These are phyloP conservation scores for Strigamia maritima DNA, from an alignment of 2,888 invertebrate genomes.

Conservation along the genomic window DNA sequence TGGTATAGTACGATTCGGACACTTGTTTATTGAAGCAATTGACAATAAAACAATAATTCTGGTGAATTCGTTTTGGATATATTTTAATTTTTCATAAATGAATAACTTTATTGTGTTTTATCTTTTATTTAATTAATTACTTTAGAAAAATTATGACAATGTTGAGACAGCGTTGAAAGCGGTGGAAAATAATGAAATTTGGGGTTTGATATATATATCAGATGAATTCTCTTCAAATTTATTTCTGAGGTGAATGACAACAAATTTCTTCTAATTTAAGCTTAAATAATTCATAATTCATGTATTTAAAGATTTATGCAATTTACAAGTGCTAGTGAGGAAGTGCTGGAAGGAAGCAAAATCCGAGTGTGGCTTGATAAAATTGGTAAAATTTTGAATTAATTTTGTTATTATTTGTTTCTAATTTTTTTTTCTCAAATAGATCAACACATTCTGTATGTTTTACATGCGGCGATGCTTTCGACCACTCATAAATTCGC, in stretches of 20 bases:
- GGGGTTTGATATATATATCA: constrained; percentile 41
- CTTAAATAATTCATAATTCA: too few species aligned
- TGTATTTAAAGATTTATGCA: not conserved
- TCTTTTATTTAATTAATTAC: too few species aligned
- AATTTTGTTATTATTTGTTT: not conserved
- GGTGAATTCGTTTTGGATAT: not conserved
- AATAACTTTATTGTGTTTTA: not conserved
- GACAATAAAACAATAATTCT: not conserved
- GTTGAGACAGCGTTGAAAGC: not conserved
- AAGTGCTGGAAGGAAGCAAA: not conserved
- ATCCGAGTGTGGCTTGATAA: constrained; percentile 70
- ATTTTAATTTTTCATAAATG: not conserved
- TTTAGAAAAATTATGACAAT: not conserved
- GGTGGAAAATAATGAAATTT: constrained; percentile 24
- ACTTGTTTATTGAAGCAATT: not conserved
- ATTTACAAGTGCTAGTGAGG: not conserved
- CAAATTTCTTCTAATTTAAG: too few species aligned
- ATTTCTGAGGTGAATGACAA: constrained; percentile 37
- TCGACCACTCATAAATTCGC: constrained; percentile 83
- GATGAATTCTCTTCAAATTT: constrained; percentile 40
- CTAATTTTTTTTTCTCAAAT: constrained; percentile 42
- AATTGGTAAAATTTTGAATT: constrained; percentile 67
- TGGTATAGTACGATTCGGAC: not conserved
- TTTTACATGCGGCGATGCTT: constrained; percentile 80
- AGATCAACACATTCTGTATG: constrained; percentile 92